phyloP scores from a whole-genome alignment of 2,113 vertebrate genomes.

The Anas platyrhynchos region DNA sequence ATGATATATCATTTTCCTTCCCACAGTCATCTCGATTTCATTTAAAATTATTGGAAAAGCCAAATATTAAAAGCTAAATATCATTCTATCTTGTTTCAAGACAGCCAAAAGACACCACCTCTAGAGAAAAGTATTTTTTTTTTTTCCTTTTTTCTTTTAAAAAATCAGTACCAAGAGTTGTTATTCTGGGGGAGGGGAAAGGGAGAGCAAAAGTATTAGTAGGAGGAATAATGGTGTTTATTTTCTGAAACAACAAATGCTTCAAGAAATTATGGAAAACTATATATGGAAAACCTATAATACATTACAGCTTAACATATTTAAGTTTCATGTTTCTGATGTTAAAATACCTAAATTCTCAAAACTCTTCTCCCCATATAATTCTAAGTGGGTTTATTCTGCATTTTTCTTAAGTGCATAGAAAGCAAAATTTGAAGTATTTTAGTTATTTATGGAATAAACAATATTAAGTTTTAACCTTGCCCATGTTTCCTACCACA shows the following conservation, averaged over 20 bases:
- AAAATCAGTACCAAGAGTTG: not conserved
- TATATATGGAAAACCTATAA: not conserved
- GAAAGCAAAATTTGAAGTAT: not conserved
- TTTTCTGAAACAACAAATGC: not conserved
- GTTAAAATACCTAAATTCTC: not conserved
- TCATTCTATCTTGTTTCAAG: not conserved
- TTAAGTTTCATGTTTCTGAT: not conserved
- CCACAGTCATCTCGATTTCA: not conserved
- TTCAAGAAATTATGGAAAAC: not conserved
- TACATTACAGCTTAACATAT: not conserved
- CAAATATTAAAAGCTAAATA: not conserved
- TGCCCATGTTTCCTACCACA: not conserved
- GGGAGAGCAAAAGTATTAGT: not conserved
- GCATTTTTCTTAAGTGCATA: not conserved
- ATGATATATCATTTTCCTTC: not conserved
- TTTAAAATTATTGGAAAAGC: not conserved
- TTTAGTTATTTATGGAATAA: not conserved
- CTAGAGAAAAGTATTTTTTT: not conserved
- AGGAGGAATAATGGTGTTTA: not conserved
- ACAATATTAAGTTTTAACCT: not conserved
- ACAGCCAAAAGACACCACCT: not conserved
- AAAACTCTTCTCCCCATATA: not conserved
- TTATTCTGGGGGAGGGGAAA: fast-evolving
- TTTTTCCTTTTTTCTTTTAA: not conserved
- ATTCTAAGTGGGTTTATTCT: not conserved